Conservation (phyloP, 2,113 vertebrate genomes). For the Protomyctophum bolini region DNA sequence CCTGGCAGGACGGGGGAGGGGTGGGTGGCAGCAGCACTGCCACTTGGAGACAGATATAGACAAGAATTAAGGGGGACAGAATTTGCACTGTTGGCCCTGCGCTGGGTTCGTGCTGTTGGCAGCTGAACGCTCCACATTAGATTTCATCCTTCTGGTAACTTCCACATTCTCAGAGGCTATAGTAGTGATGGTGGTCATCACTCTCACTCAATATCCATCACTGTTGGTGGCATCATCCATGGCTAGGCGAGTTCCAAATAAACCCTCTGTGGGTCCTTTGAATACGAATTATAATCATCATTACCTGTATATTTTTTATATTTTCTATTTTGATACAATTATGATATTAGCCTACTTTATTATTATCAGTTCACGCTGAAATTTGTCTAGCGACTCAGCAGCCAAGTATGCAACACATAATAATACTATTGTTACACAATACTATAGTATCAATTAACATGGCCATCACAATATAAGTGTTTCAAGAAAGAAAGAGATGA, state of each 20-base stretch:
- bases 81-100: conserved; percentile 64
- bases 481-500: no score
- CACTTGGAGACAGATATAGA: conserved; percentile 75
- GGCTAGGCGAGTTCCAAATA: conserved; percentile 16
- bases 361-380: no score
- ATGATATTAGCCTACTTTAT: no score
- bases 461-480: no score
- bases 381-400: no score
- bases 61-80: conserved; percentile 66
- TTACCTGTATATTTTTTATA: not conserved
- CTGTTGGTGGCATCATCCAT: conserved; percentile 45
- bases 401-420: no score
- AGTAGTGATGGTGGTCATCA: not conserved
- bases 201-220: conserved; percentile 9
- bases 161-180: conserved; percentile 40
- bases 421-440: no score
- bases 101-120: conserved; percentile 68
- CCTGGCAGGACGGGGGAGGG: conserved; percentile 53
- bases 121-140: conserved; percentile 62
- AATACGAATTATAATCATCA: not conserved
- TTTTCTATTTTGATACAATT: not conserved
- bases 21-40: conserved; percentile 39
- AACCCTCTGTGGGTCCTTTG: conserved; percentile 37
- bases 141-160: conserved; percentile 37
- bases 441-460: no score